Base-by-base conservation (phyloP, 1,140 invertebrate genomes). In the Pararge aegeria region DNA sequence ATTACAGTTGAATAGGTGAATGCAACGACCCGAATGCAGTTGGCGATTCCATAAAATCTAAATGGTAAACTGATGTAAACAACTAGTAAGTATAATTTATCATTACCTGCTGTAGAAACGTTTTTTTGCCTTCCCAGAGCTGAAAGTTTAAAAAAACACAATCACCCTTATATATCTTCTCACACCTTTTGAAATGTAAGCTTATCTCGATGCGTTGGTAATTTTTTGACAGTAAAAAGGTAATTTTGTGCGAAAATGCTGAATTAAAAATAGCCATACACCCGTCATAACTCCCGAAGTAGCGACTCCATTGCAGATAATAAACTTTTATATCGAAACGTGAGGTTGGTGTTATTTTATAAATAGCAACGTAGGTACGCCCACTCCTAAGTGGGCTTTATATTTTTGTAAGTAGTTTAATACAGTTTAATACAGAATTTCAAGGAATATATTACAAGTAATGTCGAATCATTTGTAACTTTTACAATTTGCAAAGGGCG, bases 311-410 rank as follows among this genome's bases (percentile, higher is more conserved):
- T 46, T 46, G 40, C 30, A n/a, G 24, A 40, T 55, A 46, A 55
- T 55, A 55, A 55, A 55, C 21, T 55, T 55, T 55, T 48, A 53
- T 53, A 53, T 21, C 30, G 37, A 53, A 53, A 53, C 50, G 40
- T 13, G 16, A 40, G 50, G 37, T 21, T 21, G 19, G 10, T 53
- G 37, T 53, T 53, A 53, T 53, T 53, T 53, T 19, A 38, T 53
- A 38, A 38, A 53, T 34, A 19, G 18, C 19, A 19, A 34, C 29
- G 29, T 51, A 2, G 3, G 24, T 24, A 7, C 24, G 2, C 2
- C 24, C 3, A 4, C 7, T n/a, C 50, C 27, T 34, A 19, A 38
- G 19, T 53, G 50, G 29, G 50, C 34, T 2, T n/a, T n/a, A 40
- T 40, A 16, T 53, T 53, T 53, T 53, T 30, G 20, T 53, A 21